Evolutionary conservation across 1,140 invertebrate genomes (phyloP).

Genomic region (Coenobita brevimanus): DNA sequence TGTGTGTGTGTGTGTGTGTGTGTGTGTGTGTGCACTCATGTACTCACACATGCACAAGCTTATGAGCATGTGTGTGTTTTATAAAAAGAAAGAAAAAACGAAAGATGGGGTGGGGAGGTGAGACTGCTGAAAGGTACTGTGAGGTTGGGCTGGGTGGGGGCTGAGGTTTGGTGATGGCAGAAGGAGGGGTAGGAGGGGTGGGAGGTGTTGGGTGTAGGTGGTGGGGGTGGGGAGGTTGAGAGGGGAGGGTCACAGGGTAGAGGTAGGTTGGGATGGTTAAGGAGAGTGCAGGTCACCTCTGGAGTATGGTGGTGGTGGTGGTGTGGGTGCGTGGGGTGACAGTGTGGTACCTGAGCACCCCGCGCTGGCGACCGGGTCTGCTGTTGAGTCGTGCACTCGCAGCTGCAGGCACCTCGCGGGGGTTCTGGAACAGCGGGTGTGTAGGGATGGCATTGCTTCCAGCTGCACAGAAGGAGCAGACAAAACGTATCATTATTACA

Average conservation of each 20-base stretch:
- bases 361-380: constrained; percentile 55
- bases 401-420: constrained; percentile 58
- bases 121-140: too few relatives aligned
- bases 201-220: neutral
- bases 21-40: too few relatives aligned
- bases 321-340: constrained; percentile 65
- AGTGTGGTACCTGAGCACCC: constrained; percentile 68
- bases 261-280: constrained; percentile 1
- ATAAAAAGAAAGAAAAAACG: too few relatives aligned
- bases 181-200: neutral
- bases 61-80: too few relatives aligned
- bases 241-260: constrained; percentile 1
- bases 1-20: too few relatives aligned
- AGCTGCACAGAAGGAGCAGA: constrained; percentile 18
- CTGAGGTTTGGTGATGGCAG: too few relatives aligned
- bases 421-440: constrained; percentile 68
- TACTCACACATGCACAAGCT: too few relatives aligned
- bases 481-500: neutral
- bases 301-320: constrained; percentile 68
- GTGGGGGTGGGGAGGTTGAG: neutral
- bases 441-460: constrained; percentile 63
- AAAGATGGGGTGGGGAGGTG: too few relatives aligned
- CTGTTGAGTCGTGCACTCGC: constrained; percentile 47
- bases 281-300: constrained; percentile 64
- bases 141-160: too few relatives aligned